Percentiles rank a stretch among this genome's conserved stretches.
phyloP scores from a whole-genome alignment of 2,113 vertebrate species.

The Paralichthys olivaceus region DNA sequence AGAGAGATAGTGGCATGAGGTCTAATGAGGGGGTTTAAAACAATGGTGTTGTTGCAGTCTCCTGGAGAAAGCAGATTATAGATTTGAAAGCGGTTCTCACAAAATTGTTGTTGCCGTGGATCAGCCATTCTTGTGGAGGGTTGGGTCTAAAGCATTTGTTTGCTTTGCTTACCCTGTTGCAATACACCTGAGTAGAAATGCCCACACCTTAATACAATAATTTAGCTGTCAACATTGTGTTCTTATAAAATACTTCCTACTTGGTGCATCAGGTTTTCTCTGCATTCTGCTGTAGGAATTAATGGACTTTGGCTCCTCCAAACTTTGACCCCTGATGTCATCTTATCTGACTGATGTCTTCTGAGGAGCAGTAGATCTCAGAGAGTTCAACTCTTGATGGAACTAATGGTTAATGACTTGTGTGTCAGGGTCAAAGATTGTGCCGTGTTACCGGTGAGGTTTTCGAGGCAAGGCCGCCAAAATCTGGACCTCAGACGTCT shows the following conservation, averaged over 20 bases:
- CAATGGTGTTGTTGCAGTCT: too few species aligned
- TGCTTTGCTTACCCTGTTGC: too few species aligned
- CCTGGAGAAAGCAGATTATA: too few species aligned
- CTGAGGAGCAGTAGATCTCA: conserved; percentile 16
- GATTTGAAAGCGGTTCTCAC: too few species aligned
- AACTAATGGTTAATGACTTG: conserved; percentile 54
- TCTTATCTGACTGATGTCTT: conserved; percentile 27
- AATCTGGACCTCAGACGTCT: conserved; percentile 33
- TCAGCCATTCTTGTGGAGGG: too few species aligned
- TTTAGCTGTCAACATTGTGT: neutral
- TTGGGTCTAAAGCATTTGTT: neutral
- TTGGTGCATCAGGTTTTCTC: neutral
- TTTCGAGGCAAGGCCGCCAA: neutral
- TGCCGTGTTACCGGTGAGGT: conserved; percentile 7
- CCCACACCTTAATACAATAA: neutral
- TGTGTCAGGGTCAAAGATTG: conserved; percentile 42
- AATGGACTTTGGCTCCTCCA: conserved; percentile 40
- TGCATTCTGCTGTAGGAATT: neutral
- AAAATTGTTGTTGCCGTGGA: too few species aligned
- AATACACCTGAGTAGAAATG: neutral
- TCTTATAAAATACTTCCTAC: too few species aligned
- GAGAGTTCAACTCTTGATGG: conserved; percentile 15
- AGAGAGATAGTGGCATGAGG: too few species aligned
- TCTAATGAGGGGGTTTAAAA: too few species aligned
- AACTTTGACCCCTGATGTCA: conserved; percentile 25